Evolutionary conservation across 1,140 invertebrate genomes (phyloP), one percentile per base, ranked within the genome.

Genomic region (Pseudomyrmex concolor): DNA sequence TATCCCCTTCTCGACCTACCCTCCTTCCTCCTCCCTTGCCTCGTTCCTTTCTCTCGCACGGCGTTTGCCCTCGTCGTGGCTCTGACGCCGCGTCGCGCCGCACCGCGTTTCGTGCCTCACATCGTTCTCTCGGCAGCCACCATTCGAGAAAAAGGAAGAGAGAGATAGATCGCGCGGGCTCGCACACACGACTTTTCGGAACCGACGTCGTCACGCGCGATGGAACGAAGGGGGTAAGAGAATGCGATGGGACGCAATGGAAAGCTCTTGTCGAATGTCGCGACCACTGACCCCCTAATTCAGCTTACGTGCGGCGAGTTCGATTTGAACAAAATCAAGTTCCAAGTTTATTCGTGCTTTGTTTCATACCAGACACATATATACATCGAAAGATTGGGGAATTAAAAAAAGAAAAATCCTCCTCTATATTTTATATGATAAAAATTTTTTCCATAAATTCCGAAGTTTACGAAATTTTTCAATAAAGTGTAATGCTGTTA

Each of bases 201-300:
- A 68, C 22, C 54, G 25, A 25, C 25, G 57, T 19, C 82, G 48
- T 15, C 9, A 34, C 34, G 34, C 62, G 19, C 57, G 57, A 60
- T 25, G 9, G 51, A 22, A 22, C 17, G 34, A 25, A 25, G 34
- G 34, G 34, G 12, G 22, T 59, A 80, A 78, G 54, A 80, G 64
- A 80, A 62, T 43, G 17, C 62, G 64, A 45, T 55, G 55, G 22
- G 22, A 67, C 48, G 55, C 72, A 67, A 86, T 86, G 67, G 86
- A 87, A 84, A 50, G 7, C 66, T 67, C 77, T 63, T 57, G 71
- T 34, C 19, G 55, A 9, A 74, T 70, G 62, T 78, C 73, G 86
- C 48, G 76, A 60, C 63, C 63, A 51, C 67, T 59, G 63, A 80
- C 51, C 60, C 68, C 62, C 67, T 82, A 87, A 88, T 88, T 88